Evolutionary conservation across 2,888 invertebrate genomes (phyloP).

Genomic region (Dolichopus griseipennis): DNA sequence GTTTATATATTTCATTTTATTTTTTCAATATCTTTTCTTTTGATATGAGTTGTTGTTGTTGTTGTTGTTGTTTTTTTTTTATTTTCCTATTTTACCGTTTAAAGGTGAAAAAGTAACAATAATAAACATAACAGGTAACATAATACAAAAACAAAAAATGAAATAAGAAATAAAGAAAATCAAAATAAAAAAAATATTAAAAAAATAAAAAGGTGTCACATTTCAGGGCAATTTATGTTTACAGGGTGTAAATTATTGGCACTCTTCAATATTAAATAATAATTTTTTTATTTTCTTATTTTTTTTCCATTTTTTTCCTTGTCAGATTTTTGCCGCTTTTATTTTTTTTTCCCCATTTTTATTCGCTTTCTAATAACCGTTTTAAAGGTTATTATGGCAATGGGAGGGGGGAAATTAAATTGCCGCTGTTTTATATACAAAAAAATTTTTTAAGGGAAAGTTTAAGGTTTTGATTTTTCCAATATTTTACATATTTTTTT

Average conservation of each 20-base stretch:
- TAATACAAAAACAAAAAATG: not conserved
- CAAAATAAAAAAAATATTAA: not conserved
- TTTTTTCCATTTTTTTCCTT: no score
- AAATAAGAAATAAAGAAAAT: not conserved
- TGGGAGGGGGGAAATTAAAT: no score
- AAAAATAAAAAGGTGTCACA: not conserved
- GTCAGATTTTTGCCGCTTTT: no score
- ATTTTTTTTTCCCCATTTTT: no score
- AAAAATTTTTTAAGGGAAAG: no score
- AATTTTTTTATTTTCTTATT: no score
- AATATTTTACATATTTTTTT: no score
- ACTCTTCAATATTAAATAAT: not conserved
- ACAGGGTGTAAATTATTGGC: constrained; percentile 10
- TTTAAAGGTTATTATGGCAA: no score
- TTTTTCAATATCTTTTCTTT: not conserved
- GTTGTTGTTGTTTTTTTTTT: not conserved
- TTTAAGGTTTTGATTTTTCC: no score
- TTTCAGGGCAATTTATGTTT: constrained; percentile 9
- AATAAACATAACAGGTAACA: constrained; percentile 1
- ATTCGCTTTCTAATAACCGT: no score
- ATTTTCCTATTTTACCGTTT: not conserved
- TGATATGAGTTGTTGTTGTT: no score
- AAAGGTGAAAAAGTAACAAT: not conserved
- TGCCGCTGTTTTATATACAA: no score
- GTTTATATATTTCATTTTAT: not conserved